A percentile compares a stretch with the other conserved stretches of the same genome.
These are phyloP conservation scores for Didymodactylos carnosus DNA, from an alignment of 2,888 invertebrate species.

Conservation along the genomic window DNA sequence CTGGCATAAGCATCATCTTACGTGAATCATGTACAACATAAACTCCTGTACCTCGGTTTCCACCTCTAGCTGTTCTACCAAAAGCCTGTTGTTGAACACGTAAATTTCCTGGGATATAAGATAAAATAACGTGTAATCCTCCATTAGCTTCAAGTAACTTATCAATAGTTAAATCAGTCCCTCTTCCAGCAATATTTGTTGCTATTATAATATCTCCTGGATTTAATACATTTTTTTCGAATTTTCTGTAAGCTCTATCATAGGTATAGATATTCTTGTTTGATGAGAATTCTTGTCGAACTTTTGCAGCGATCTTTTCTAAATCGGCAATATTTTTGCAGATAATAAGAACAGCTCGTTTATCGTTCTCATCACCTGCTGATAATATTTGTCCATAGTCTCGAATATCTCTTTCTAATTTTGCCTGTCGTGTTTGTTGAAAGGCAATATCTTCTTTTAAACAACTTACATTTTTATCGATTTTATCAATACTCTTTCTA, in stretches of 20 bases:
- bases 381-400: too few species aligned
- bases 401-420: too few species aligned
- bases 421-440: too few species aligned
- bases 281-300: too few species aligned
- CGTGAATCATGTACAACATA: neutral
- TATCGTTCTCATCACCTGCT: too few species aligned
- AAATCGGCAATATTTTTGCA: constrained; percentile 8
- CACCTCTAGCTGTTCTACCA: constrained; percentile 16
- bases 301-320: too few species aligned
- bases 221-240: neutral
- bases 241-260: neutral
- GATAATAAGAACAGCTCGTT: constrained; percentile 9
- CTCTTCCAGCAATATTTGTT: constrained; percentile 17
- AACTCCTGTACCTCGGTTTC: constrained; percentile 15
- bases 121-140: constrained; percentile 16
- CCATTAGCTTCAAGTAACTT: constrained; percentile 13
- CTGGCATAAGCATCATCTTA: neutral
- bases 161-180: constrained; percentile 16
- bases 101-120: constrained; percentile 16
- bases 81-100: constrained; percentile 16
- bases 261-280: too few species aligned
- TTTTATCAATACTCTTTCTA: too few species aligned
- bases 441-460: too few species aligned
- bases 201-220: constrained; percentile 15
- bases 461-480: too few species aligned